Base-by-base conservation (phyloP, 2,113 vertebrate species). In the Corydoras sp. region DNA sequence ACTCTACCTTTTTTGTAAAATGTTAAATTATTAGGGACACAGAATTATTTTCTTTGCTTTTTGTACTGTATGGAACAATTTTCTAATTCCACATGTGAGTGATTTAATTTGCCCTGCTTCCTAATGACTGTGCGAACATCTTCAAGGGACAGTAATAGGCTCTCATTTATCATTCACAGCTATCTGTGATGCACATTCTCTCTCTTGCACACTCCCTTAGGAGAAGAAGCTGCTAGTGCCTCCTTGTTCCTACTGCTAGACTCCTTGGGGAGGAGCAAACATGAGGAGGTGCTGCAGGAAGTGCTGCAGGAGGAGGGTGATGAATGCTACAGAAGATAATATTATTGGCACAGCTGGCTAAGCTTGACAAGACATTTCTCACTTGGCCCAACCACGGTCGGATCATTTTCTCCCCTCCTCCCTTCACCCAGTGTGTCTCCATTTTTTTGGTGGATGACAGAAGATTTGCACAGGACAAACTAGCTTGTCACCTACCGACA, bases 391-490 rank as follows among this genome's bases (percentile, higher is more conserved):
- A 85, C 86, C 90, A 89, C 86, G 87, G 86, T 89, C 86, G 85
- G 80, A 84, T 83, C 88, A 91, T 91, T 91, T 88, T 86, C 88
- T 87, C 82, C 85, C 82, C 83, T 83, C 83, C 86, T 83, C 80
- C 80, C 86, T n/a, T 49, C n/a, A 88, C 87, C 88, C 88, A 88
- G 86, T 83, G 85, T 81, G 86, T 85, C 85, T 84, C 83, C 51
- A 54, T 84, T 85, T 84, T 90, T 82, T 60, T 58, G 75, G 71
- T 54, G 64, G 72, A 76, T 92, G 91, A 92, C 91, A 92, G 90
- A 91, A 92, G 88, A 93, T 91, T 92, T 92, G 90, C 88, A 86
- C 89, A 90, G 90, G 92, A 94, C 91, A 93, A 91, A 93, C 90
- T 90, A 90, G 80, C 83, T 86, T 93, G 92, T 92, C 91, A 84